Evolutionary conservation across 2,888 invertebrate genomes (phyloP).

Genomic region (Sinotaia quadrata): DNA sequence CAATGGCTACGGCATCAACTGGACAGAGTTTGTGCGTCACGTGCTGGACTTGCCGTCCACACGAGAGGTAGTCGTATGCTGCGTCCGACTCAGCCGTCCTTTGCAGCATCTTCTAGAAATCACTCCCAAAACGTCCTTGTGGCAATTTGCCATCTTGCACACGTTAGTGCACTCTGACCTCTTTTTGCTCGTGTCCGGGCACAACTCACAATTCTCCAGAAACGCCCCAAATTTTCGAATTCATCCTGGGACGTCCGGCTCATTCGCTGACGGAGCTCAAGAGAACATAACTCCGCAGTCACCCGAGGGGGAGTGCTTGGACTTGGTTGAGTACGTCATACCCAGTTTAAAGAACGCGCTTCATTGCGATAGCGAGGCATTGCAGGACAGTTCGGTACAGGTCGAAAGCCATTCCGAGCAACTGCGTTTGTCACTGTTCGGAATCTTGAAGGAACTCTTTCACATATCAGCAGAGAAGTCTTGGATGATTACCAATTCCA

Average conservation of each 20-base stretch:
- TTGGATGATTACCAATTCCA: constrained; percentile 32
- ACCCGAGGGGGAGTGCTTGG: constrained; percentile 35
- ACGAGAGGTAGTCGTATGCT: constrained; percentile 31
- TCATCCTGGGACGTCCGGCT: neutral
- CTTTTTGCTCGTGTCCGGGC: constrained; percentile 39
- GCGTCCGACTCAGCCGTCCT: constrained; percentile 33
- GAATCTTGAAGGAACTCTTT: constrained; percentile 24
- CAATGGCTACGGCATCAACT: constrained; percentile 39
- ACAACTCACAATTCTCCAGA: constrained; percentile 16
- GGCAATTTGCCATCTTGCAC: constrained; percentile 48
- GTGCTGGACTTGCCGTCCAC: constrained; percentile 31
- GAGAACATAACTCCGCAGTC: constrained; percentile 1
- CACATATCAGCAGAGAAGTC: constrained; percentile 29
- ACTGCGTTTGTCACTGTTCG: constrained; percentile 26
- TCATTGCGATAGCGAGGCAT: constrained; percentile 25
- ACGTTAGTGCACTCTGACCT: constrained; percentile 48
- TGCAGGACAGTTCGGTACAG: constrained; percentile 15
- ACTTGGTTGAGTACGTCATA: constrained; percentile 30
- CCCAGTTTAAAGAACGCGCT: constrained; percentile 29
- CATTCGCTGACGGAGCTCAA: neutral
- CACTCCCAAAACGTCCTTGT: constrained; percentile 39
- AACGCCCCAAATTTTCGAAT: neutral
- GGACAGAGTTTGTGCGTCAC: constrained; percentile 36
- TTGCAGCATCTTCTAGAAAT: constrained; percentile 40
- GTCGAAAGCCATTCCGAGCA: constrained; percentile 22